These are phyloP conservation scores for Melieria omissa DNA, from an alignment of 2,888 invertebrate genomes.

Conservation along the genomic window DNA sequence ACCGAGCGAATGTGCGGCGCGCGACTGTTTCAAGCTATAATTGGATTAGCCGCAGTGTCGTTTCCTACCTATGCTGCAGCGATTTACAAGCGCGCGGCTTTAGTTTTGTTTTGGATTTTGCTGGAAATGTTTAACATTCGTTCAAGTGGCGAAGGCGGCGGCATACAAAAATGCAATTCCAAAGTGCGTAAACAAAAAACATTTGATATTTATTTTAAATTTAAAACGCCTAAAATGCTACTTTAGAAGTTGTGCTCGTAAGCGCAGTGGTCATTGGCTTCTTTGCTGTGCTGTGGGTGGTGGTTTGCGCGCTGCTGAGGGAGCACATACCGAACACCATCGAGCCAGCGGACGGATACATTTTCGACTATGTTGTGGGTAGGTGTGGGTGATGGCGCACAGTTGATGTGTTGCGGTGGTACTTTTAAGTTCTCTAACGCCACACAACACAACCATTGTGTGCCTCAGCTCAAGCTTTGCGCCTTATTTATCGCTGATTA, in stretches of 20 bases:
- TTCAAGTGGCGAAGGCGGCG: not conserved
- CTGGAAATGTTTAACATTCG: slow-evolving; percentile 3
- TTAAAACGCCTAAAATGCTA: slow-evolving; percentile 1
- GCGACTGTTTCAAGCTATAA: too few relatives aligned
- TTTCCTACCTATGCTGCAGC: too few relatives aligned
- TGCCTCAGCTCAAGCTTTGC: too few relatives aligned
- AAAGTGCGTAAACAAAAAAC: slow-evolving; percentile 48
- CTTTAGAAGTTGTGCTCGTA: slow-evolving; percentile 52
- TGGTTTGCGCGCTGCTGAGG: slow-evolving; percentile 51
- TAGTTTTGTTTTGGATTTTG: slow-evolving; percentile 22
- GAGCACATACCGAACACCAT: slow-evolving; percentile 55
- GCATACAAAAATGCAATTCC: slow-evolving; percentile 45
- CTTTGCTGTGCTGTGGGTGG: slow-evolving; percentile 52
- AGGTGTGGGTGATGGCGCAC: slow-evolving; percentile 26
- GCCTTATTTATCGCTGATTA: not conserved
- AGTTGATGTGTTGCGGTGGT: not conserved
- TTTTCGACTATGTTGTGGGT: slow-evolving; percentile 64
- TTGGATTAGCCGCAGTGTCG: too few relatives aligned
- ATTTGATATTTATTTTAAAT: not conserved
- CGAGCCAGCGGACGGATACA: slow-evolving; percentile 45
- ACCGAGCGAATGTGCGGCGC: too few relatives aligned
- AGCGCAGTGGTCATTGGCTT: slow-evolving; percentile 51
- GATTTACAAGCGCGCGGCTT: not conserved
- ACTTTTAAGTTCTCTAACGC: not conserved
- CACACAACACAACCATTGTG: not conserved